A percentile compares a stretch with the other conserved stretches of the same genome.
phyloP scores from a whole-genome alignment of 2,888 invertebrate species.

The Spialia ferax region DNA sequence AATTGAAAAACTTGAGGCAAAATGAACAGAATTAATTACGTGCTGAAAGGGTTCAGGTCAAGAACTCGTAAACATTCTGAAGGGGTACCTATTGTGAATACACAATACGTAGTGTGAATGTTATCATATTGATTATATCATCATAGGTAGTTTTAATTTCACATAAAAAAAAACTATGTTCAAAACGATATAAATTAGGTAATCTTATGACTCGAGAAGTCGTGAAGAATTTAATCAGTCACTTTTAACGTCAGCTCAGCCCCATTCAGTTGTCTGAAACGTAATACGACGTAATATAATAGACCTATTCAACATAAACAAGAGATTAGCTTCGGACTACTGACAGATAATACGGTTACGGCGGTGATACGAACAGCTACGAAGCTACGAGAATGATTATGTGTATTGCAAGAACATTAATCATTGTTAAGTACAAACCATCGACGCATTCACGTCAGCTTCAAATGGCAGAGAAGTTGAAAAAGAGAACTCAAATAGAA shows the following conservation, averaged over 20 bases:
- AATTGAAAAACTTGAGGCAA: constrained; percentile 68
- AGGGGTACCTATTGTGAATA: constrained; percentile 27
- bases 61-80: constrained; percentile 43
- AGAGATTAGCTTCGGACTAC: constrained; percentile 31
- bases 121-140: too few relatives aligned
- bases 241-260: constrained; percentile 1
- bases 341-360: constrained; percentile 31
- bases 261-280: constrained; percentile 14
- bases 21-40: constrained; percentile 65
- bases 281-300: constrained; percentile 28
- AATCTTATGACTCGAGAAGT: too few relatives aligned
- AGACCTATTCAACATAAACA: constrained; percentile 28
- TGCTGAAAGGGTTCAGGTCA: constrained; percentile 44
- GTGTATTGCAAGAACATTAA: constrained; percentile 15
- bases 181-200: too few relatives aligned
- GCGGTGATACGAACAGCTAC: constrained; percentile 21
- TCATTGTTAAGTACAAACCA: too few relatives aligned
- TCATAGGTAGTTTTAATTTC: not conserved
- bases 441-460: too few relatives aligned
- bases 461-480: too few relatives aligned
- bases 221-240: not conserved
- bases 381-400: constrained; percentile 27
- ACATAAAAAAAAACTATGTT: too few relatives aligned
- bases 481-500: too few relatives aligned
- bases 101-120: constrained; percentile 20